phyloP scores from a whole-genome alignment of 2,888 invertebrate genomes.

The Yponomeuta evonymella region DNA sequence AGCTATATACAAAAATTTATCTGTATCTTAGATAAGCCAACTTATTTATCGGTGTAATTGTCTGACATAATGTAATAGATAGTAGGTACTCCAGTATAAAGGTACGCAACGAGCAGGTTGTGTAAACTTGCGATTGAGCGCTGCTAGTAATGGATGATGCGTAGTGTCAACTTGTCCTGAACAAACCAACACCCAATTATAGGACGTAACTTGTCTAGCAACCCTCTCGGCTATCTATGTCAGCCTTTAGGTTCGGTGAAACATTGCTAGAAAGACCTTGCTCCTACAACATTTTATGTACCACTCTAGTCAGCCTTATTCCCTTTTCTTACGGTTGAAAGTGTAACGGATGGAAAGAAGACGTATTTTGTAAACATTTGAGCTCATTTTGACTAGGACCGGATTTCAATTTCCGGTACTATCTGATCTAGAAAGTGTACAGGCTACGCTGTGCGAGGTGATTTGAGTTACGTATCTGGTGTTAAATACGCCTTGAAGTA shows the following conservation, averaged over 20 bases:
- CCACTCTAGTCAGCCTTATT: not conserved
- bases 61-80: no score
- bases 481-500: not conserved
- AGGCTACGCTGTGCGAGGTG: not conserved
- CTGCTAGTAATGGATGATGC: no score
- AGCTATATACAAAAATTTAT: no score
- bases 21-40: no score
- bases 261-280: not conserved
- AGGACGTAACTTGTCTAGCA: not conserved
- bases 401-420: conserved; percentile 7
- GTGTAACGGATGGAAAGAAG: not conserved
- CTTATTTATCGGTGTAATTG: no score
- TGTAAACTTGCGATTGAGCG: no score
- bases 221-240: not conserved
- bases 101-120: no score
- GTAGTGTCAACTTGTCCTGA: not conserved
- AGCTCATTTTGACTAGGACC: conserved; percentile 4
- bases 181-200: not conserved
- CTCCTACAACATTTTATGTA: not conserved
- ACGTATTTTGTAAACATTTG: not conserved
- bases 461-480: not conserved
- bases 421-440: conserved; percentile 5
- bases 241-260: not conserved
- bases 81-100: no score
- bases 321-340: not conserved